Evolutionary conservation across 2,113 vertebrate genomes (phyloP).

Genomic region (Callipepla californica): DNA sequence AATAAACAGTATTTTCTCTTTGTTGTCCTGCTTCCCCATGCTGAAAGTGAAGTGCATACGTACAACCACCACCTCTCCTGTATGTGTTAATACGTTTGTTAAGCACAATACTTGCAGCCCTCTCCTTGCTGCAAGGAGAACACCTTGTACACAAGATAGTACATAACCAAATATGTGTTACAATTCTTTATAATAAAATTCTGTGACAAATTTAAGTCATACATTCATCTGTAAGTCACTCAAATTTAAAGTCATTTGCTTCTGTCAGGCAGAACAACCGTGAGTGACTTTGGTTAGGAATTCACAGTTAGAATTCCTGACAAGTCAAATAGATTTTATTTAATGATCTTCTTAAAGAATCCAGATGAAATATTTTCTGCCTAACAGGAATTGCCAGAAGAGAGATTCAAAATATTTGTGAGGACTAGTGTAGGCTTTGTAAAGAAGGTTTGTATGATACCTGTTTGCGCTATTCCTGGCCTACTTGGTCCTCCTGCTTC

Average conservation of each 20-base stretch:
- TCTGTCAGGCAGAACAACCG: background rate
- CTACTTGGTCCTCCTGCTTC: background rate
- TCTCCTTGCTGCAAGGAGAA: background rate
- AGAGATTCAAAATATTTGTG: background rate
- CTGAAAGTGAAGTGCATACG: background rate
- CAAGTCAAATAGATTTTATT: background rate
- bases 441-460: background rate
- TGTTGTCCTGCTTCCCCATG: background rate
- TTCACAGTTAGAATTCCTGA: background rate
- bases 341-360: background rate
- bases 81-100: background rate
- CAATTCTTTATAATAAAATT: background rate
- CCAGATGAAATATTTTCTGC: background rate
- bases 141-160: background rate
- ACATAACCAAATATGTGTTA: background rate
- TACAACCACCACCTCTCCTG: background rate
- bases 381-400: background rate
- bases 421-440: background rate
- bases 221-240: background rate
- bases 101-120: background rate
- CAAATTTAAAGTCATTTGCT: background rate
- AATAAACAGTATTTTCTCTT: background rate
- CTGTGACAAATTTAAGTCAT: background rate
- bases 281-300: background rate
- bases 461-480: background rate